Base-by-base conservation (phyloP, 37 sponge, comb jelly and placozoan species). In the Ianthella basta region DNA sequence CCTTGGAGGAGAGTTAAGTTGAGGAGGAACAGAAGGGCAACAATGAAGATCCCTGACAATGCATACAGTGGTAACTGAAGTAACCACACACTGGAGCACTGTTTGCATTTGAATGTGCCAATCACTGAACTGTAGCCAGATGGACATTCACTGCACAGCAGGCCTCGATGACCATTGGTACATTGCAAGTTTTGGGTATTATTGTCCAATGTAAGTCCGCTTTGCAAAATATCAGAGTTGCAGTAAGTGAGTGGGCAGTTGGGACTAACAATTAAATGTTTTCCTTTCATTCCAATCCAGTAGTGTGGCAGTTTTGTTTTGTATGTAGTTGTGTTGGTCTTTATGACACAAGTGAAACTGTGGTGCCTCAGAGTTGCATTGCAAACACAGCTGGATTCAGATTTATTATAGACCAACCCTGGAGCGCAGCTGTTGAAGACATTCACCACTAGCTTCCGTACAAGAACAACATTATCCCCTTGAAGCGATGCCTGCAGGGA, bases 1-100 rank as follows among this genome's bases (percentile, higher is more conserved):
- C 66, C 66, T 64, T 64, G 66, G 29, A 29, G 66, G 20, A 64
- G 29, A 29, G 66, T 64, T 24, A 64, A 64, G 66, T 64, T 64
- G 20, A 64, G 27, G 14, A 30, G 20, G 29, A 64, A 16, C 66
- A 64, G 66, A 64, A 64, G 23, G 6, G 23, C 66, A 10, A 64
- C 23, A 16, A 64, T 24, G 23, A 64, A 10, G 23, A 16, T 64
- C 20, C 23, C 13, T 21, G 23, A 10, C 27, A 64, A 29, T 16
- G 66, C 66, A 8, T 20, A 64, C 13, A 10, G 23, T 10, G 27
- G 66, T 24, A 64, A 8, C 27, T 20, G 23, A 16, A 64, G 6
- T 10, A 16, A 30, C 29, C 23, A 8, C 29, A 29, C 23, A 30
- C 27, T 30, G 13, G 20, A 8, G 27, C 66, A 64, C 66, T 64